A percentile compares a stretch with the other conserved stretches of the same genome.
Conservation (phyloP, 2,888 invertebrate species). For the Drosophila robusta region DNA sequence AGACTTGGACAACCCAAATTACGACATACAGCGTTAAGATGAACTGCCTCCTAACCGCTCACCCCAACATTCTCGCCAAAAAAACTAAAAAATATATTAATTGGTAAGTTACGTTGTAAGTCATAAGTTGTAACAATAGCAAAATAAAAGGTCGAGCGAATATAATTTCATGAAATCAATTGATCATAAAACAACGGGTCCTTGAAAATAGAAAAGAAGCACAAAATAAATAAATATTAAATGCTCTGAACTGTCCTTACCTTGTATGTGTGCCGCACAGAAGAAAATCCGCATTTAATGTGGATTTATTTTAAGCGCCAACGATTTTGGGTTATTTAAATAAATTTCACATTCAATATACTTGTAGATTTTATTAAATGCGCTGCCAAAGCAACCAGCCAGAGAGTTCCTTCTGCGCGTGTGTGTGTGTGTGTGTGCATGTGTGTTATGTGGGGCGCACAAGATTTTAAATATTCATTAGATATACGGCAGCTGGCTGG, state of each 20-base stretch:
- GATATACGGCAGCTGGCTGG: conserved; percentile 49
- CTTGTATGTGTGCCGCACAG: conserved; percentile 11
- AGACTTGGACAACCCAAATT: too few species aligned
- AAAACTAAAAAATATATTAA: too few species aligned
- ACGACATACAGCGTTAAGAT: too few species aligned
- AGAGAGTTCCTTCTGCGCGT: conserved; percentile 17
- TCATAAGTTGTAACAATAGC: too few species aligned
- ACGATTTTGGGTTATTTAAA: conserved; percentile 61
- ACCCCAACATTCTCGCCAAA: too few species aligned
- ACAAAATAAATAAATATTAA: conserved; percentile 1
- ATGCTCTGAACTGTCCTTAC: conserved; percentile 10
- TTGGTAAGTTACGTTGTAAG: too few species aligned
- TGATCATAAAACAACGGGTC: too few species aligned
- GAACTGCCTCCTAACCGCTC: too few species aligned
- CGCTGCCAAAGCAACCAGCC: conserved; percentile 54
- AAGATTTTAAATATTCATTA: conserved; percentile 78
- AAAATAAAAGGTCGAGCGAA: too few species aligned
- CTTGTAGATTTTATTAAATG: conserved; percentile 70
- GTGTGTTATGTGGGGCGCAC: conserved; percentile 48
- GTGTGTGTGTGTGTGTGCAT: conserved; percentile 10
- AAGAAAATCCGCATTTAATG: conserved; percentile 36
- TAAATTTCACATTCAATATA: conserved; percentile 70
- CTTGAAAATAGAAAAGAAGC: too few species aligned
- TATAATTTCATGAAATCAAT: too few species aligned
- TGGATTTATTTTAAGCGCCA: conserved; percentile 53